These are phyloP conservation scores for Benthosema pterotum DNA, from an alignment of 2,797 vertebrate genomes.

Conservation along the genomic window DNA sequence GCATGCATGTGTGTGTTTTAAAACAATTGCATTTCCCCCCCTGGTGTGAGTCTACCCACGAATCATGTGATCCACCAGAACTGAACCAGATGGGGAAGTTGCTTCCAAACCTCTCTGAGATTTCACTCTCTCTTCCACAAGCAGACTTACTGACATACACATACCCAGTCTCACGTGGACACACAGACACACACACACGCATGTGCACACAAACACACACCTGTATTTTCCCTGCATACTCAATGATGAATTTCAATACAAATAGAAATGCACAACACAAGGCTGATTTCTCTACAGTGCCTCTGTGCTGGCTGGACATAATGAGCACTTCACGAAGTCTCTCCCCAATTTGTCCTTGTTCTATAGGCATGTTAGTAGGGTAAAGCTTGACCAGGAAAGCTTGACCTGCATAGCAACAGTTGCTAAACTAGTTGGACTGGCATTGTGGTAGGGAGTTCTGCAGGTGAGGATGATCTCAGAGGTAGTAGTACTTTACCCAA, in stretches of 20 bases:
- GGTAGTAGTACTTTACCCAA: too few species aligned
- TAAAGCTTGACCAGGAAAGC: too few species aligned
- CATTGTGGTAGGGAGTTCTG: too few species aligned
- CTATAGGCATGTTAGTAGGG: too few species aligned
- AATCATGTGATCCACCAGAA: constrained; percentile 56
- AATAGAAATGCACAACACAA: too few species aligned
- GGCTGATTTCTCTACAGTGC: too few species aligned
- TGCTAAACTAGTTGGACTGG: too few species aligned
- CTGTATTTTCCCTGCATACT: constrained; percentile 5
- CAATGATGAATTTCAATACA: constrained; percentile 14
- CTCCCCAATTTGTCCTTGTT: too few species aligned
- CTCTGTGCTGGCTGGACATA: too few species aligned
- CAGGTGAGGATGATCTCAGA: too few species aligned
- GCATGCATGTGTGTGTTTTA: background rate
- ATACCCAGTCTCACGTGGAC: constrained; percentile 8
- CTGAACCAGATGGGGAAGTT: constrained; percentile 65
- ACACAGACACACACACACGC: constrained; percentile 18
- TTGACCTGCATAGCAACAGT: too few species aligned
- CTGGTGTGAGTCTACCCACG: constrained; percentile 36
- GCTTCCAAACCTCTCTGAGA: constrained; percentile 8
- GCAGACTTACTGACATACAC: constrained; percentile 9
- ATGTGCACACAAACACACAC: constrained; percentile 14
- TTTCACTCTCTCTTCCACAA: constrained; percentile 18
- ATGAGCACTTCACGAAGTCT: too few species aligned
- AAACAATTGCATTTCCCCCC: constrained; percentile 25